Evolutionary conservation across 2,888 invertebrate species (phyloP), one percentile per base, ranked within the genome.

Genomic region (Yponomeuta malinellus): DNA sequence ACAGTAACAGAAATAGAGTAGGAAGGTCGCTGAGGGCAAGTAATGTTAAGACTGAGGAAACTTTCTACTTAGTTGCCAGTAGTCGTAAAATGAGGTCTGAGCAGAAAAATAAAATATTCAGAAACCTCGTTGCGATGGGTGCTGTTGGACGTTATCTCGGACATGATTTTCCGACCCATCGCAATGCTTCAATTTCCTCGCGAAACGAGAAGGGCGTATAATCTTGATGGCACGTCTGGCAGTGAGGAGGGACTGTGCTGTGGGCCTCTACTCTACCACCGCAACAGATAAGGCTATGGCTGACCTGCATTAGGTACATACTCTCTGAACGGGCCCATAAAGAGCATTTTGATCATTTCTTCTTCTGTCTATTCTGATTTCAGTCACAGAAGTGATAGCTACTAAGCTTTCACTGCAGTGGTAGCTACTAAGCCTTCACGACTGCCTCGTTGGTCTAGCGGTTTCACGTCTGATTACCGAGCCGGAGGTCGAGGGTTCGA

Each of bases 191-290:
- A 23, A 64, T 64, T 64, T 64, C 64, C 64, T 64, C 31, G 64
- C 12, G 64, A 10, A 31, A 64, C 64, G 31, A 15, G 64, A 64
- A 23, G 64, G 29, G 64, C 52, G 69, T 48, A 87, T 86, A 87
- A 88, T 88, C 88, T 88, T 85, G 86, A 88, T 88, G 85, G 83
- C 87, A 89, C 81, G 84, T 84, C 83, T 78, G 75, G 81, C 84
- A 82, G 83, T 87, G 87, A 86, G 88, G 82, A 78, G 80, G 76
- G 76, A 80, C 52, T 59, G 52, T 9, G 52, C 52, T 80, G 15
- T 59, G 52, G 52, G 52, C 52, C 52, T 59, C 52, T 59, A 59
- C 52, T 59, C 12, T 8, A 15, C 15, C 3, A 15, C 15, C 52
- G 52, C 15, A 15, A 12, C 52, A 59, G 52, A 59, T 15, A 59